A percentile compares a stretch with the other conserved stretches of the same genome.
phyloP scores from a whole-genome alignment of 2,113 vertebrate species.

The Proteles cristata region DNA sequence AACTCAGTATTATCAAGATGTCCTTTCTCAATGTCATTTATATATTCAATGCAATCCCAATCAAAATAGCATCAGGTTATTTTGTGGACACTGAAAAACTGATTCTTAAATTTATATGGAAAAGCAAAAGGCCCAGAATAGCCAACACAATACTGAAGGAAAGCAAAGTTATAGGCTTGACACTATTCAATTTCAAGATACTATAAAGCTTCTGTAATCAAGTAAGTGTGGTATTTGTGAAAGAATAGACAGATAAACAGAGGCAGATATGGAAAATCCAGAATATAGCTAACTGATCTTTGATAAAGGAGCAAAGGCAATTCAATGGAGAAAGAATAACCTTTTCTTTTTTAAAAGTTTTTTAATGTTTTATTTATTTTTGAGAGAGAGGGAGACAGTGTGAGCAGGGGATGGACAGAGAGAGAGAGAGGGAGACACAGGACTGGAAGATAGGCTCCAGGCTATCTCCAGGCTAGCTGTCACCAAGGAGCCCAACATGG shows the following conservation, averaged over 20 bases:
- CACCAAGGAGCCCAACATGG: no score
- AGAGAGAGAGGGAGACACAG: no score
- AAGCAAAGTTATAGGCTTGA: neutral
- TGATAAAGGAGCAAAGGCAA: neutral
- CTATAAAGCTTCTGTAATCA: neutral
- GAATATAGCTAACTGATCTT: neutral
- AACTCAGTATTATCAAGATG: neutral
- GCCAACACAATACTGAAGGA: neutral
- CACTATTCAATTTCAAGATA: neutral
- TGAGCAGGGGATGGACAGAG: no score
- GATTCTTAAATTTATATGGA: neutral
- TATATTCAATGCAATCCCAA: neutral
- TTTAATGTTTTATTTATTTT: no score
- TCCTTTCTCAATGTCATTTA: neutral
- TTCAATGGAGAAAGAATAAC: neutral
- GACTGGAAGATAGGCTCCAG: no score
- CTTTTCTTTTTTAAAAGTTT: neutral
- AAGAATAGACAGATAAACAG: neutral
- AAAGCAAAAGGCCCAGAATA: neutral
- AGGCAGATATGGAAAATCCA: neutral
- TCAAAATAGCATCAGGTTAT: neutral
- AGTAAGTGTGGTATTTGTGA: neutral
- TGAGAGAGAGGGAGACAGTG: no score
- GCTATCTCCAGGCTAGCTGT: no score
- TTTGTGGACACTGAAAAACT: neutral